phyloP scores from a whole-genome alignment of 2,797 vertebrate genomes.

The Manis pentadactyla region DNA sequence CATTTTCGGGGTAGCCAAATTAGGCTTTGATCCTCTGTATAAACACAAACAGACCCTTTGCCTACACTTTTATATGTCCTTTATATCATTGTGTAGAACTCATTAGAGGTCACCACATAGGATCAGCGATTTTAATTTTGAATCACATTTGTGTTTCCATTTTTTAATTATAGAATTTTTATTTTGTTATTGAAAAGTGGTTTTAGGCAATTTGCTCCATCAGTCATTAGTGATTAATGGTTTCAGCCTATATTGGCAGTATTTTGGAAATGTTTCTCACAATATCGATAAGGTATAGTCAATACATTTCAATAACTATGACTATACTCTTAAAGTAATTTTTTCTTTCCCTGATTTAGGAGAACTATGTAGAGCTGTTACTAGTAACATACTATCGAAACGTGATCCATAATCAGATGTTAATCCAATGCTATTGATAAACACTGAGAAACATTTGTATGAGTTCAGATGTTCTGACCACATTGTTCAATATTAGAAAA shows the following conservation, averaged over 20 bases:
- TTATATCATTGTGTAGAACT: too few relatives aligned
- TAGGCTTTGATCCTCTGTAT: too few relatives aligned
- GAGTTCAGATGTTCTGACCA: not conserved
- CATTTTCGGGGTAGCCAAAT: too few relatives aligned
- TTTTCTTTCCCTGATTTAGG: not conserved
- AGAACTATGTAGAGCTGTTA: conserved; percentile 14
- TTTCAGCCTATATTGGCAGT: not conserved
- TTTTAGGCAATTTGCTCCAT: not conserved
- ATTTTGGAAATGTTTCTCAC: not conserved
- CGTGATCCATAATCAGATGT: not conserved
- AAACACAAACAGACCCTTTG: too few relatives aligned
- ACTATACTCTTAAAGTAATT: not conserved
- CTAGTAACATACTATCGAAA: not conserved
- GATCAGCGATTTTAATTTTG: conserved; percentile 32
- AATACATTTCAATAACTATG: not conserved
- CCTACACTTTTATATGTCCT: too few relatives aligned
- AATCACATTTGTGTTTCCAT: not conserved
- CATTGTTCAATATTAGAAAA: not conserved
- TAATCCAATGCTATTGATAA: not conserved
- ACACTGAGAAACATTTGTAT: not conserved
- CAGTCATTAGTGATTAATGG: not conserved
- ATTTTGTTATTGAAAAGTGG: not conserved
- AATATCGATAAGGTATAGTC: not conserved
- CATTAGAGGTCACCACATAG: too few relatives aligned
- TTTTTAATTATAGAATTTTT: conserved; percentile 38